Evolutionary conservation across 2,113 vertebrate species (phyloP), one percentile per base, ranked within the genome.

Genomic region (Donacobius atricapilla): DNA sequence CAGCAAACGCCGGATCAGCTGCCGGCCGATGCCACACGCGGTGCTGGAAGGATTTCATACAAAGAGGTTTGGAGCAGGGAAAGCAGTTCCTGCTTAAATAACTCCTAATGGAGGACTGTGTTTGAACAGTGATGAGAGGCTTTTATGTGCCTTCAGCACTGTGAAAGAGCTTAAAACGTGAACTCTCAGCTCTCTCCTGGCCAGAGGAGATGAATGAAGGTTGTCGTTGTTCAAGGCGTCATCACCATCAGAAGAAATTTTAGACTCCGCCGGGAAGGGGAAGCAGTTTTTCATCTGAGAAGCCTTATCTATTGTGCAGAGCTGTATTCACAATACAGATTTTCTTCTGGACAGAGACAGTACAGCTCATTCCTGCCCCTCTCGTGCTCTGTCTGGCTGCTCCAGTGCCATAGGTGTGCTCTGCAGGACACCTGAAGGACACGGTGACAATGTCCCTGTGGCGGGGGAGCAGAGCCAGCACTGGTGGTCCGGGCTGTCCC

Each of bases 171-270:
- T 92, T 86, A 91, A 96, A 96, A 95, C 1, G 23, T 89, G 91
- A 97, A 95, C 91, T 93, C 93, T 86, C 81, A 56, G 84, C 87
- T 94, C 91, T 92, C 51, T 89, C 66, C 77, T 91, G 60, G 79
- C 57, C 71, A 72, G 68, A 63, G 72, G 84, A 97, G 94, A 96
- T 93, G 95, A 96, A 97, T 93, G 94, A 94, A 95, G 86, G 71
- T 94, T 95, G 93, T 92, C 93, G 87, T 91, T 96, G 93, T 96
- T 96, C 86, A 39, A 89, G 93, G 83, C 12, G 1, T 94, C 94
- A 83, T 72, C 76, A 18, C 77, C 93, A 89, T 75, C 75, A 91
- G 86, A 81, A 95, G 93, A 84, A 90, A 96, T 94, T 91, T 83
- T 79, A 96, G 83, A 91, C 81, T 89, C 85, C 2, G 13, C 48